Evolutionary conservation across 2,797 vertebrate species (phyloP), one percentile per base, ranked within the genome.

Genomic region (Pipistrellus nathusii): DNA sequence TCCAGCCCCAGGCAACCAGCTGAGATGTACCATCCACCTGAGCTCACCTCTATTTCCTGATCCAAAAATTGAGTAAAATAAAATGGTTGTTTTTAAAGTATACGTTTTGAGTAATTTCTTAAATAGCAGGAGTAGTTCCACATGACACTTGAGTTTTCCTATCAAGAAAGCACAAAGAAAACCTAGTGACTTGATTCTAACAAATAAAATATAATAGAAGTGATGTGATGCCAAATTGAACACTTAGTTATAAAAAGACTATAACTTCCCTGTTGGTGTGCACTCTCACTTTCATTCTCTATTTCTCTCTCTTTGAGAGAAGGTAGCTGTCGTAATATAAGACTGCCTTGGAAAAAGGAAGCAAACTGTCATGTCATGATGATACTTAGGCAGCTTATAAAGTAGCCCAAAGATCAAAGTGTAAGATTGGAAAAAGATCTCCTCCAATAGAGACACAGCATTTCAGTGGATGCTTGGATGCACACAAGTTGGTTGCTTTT

Each of bases 141-240:
- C 8, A 25, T 7, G 32, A 48, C 4, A 32, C 8, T 72, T 87
- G 38, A 91, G 86, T 12, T 1, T 15, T 41, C 5, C 21, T 55
- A 9, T 77, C 53, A 90, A 69, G 38, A 91, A 76, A 94, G 6
- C 27, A 80, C 20, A 88, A 20, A 88, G 13, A 18, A 89, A 92
- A 92, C 9, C 11, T 35, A 51, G 13, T 55, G 69, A 59, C 48
- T 72, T 72, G 18, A 35, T 68, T 81, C 6, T 92, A 66, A 35
- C 20, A 76, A 91, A 69, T 66, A n/a, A 85, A 77, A 76, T 59
- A 57, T 6, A 88, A 17, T 44, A 53, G 5, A 66, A 72, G 27
- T 32, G 30, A 48, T 23, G 30, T 30, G 11, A 46, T 72, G 72
- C 21, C 66, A 66, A 35, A 44, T n/a, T 32, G 3, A 44, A 84